A percentile compares a stretch with the other conserved stretches of the same genome.
phyloP scores from a whole-genome alignment of 1,140 invertebrate genomes.

The Drosophila kurseongensis region DNA sequence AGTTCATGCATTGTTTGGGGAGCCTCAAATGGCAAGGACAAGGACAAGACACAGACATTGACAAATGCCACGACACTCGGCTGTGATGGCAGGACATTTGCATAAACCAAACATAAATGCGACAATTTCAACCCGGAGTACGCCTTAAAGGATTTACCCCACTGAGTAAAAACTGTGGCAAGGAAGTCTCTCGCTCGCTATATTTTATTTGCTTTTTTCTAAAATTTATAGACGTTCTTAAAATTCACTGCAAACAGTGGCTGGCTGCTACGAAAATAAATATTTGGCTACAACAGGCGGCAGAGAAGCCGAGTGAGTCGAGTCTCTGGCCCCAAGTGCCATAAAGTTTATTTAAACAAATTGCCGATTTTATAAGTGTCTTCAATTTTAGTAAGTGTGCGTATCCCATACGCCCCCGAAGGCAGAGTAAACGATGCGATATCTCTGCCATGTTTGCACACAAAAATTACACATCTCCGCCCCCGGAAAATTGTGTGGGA shows the following conservation, averaged over 20 bases:
- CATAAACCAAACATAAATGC: constrained; percentile 83
- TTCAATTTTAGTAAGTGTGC: constrained; percentile 83
- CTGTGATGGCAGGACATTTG: constrained; percentile 52
- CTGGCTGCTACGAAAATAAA: constrained; percentile 55
- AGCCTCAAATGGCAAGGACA: constrained; percentile 34
- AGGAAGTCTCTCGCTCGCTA: constrained; percentile 52
- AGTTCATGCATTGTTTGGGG: constrained; percentile 40
- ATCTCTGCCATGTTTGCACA: constrained; percentile 53
- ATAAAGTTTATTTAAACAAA: constrained; percentile 83
- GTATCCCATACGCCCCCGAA: constrained; percentile 21
- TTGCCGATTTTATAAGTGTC: constrained; percentile 82
- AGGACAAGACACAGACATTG: constrained; percentile 35
- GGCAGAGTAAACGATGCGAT: constrained; percentile 45
- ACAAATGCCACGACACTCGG: constrained; percentile 40
- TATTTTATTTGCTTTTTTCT: constrained; percentile 82
- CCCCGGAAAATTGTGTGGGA: constrained; percentile 12
- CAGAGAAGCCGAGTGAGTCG: constrained; percentile 4
- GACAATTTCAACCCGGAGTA: constrained; percentile 71
- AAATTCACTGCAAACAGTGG: constrained; percentile 70
- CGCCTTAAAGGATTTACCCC: constrained; percentile 76
- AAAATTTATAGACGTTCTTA: constrained; percentile 81
- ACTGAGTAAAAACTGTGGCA: constrained; percentile 28
- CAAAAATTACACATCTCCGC: constrained; percentile 51
- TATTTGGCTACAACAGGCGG: constrained; percentile 50
- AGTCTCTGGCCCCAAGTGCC: constrained; percentile 59